Base-by-base conservation (phyloP, 2,113 vertebrate species). In the Saguinus midas region DNA sequence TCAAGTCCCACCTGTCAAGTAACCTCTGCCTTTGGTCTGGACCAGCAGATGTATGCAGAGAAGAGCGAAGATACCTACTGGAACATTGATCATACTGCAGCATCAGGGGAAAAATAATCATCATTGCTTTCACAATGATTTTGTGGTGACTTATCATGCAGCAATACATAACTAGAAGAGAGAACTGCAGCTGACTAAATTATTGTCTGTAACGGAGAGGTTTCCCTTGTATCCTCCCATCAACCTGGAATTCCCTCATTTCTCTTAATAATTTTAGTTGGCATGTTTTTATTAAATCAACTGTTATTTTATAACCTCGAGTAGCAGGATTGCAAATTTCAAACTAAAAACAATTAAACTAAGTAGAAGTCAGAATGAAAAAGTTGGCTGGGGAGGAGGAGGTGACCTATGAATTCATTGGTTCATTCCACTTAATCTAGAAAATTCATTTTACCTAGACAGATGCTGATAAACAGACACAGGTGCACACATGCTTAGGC, bases 331-430 rank as follows among this genome's bases (percentile, higher is more conserved):
- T 70, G 9, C 13, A 92, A 72, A 55, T n/a, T 79, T 93, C 17
- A 92, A 94, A 21, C 17, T 14, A 16, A 96, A 95, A 82, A 9
- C 45, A 68, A 75, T 55, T 68, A 52, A 90, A 73, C 37, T 80
- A 50, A 29, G 12, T 48, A 27, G 32, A 87, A 43, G 43, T 32
- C 61, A 64, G 29, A 64, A 64, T 13, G 61, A 75, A 55, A 79
- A 57, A 3, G 23, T 40, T 52, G 25, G 35, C 48, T 4, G 32
- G 5, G 8, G 32, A 14, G 13, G 18, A 27, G 1, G 14, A 29
- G 6, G 2, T 14, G 0, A 55, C 6, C 11, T 29, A 13, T 1
- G 2, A 92, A 3, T 40, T 6, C 27, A 76, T 14, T 7, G 14
- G 8, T 83, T 35, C 64, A 50, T 48, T 87, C 70, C 18, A 66